Conservation (phyloP, 2,113 vertebrate species). For the Pao palembangensis region DNA sequence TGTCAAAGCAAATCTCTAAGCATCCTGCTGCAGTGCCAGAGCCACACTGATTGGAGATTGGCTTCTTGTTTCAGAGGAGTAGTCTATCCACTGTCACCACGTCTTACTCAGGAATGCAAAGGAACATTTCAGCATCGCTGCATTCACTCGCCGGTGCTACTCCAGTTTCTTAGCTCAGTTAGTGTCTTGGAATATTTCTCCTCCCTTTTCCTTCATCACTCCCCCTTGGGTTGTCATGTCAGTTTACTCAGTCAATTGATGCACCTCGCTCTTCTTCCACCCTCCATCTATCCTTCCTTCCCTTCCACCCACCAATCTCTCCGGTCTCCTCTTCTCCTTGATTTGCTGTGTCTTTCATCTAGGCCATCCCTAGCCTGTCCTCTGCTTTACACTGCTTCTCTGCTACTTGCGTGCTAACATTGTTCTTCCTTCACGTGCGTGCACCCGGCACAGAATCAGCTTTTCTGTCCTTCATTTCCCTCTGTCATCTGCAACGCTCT, state of each 20-base stretch:
- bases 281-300: conserved; percentile 2
- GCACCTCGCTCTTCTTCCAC: conserved; percentile 26
- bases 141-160: background rate
- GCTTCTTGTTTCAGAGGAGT: too few relatives aligned
- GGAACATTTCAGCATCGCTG: conserved; percentile 20
- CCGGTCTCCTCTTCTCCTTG: conserved; percentile 45
- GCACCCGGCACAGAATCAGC: conserved; percentile 18
- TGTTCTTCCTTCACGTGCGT: conserved; percentile 20
- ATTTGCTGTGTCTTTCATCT: conserved; percentile 56
- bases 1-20: too few relatives aligned
- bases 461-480: conserved; percentile 34
- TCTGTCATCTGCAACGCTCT: conserved; percentile 12
- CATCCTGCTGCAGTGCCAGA: too few relatives aligned
- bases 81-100: conserved; percentile 1
- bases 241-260: conserved; percentile 59
- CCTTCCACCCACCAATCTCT: conserved; percentile 28
- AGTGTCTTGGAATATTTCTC: background rate
- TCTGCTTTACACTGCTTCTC: conserved; percentile 24
- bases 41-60: too few relatives aligned
- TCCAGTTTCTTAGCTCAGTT: background rate
- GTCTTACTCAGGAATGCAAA: conserved; percentile 20
- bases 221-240: conserved; percentile 62
- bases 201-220: conserved; percentile 14
- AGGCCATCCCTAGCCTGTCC: conserved; percentile 47
- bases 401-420: conserved; percentile 15